Evolutionary conservation across 2,888 invertebrate species (phyloP).

Genomic region (Phortica magna): DNA sequence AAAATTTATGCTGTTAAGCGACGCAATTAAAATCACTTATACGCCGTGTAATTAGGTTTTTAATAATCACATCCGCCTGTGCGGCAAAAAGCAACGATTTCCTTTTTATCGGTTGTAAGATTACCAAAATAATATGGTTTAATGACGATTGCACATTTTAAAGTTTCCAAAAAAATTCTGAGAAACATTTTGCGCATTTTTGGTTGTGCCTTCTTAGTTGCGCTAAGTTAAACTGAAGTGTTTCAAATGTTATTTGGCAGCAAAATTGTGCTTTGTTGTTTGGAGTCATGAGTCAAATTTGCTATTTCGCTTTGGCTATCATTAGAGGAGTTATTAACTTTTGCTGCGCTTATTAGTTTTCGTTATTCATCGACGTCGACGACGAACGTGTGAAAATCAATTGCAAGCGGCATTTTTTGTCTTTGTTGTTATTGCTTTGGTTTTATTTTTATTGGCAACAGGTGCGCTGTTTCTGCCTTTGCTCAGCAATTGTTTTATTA

Average conservation of each 20-base stretch:
- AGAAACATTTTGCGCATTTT: not conserved
- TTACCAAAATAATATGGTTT: too few species aligned
- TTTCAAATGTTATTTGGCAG: not conserved
- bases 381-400: not conserved
- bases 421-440: not conserved
- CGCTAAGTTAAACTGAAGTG: not conserved
- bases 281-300: not conserved
- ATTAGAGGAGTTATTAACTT: not conserved
- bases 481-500: not conserved
- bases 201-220: not conserved
- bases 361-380: not conserved
- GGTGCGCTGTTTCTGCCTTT: not conserved
- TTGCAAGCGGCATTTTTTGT: not conserved
- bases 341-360: not conserved
- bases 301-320: not conserved
- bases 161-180: not conserved
- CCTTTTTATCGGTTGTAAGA: not conserved
- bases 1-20: constrained; percentile 20
- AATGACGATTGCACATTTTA: too few species aligned
- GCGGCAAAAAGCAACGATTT: not conserved
- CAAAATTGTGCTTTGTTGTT: not conserved
- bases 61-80: constrained; percentile 50
- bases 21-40: constrained; percentile 51
- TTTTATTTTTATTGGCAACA: not conserved
- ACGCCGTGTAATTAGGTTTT: constrained; percentile 50